These are phyloP conservation scores for Sialia sialis DNA, from an alignment of 2,113 vertebrate genomes.

Conservation along the genomic window DNA sequence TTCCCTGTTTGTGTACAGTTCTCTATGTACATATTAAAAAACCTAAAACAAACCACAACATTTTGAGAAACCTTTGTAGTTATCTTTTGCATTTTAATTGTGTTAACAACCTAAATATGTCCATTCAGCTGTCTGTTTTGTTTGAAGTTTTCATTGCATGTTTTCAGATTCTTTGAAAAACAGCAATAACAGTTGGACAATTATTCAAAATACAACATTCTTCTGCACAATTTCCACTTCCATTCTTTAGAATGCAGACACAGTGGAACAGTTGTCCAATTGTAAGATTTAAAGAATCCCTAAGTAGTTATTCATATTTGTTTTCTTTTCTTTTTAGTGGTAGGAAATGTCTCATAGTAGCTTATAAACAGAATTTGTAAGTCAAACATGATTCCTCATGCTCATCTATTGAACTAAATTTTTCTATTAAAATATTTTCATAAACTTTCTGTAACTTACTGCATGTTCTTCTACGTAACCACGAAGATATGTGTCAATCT, in stretches of 20 bases:
- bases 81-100: constrained; percentile 44
- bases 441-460: constrained; percentile 49
- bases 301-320: not conserved
- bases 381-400: not conserved
- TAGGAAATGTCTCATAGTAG: not conserved
- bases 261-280: not conserved
- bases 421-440: constrained; percentile 55
- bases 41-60: not conserved
- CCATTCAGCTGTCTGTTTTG: constrained; percentile 16
- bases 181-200: constrained; percentile 66
- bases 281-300: constrained; percentile 15
- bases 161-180: constrained; percentile 50
- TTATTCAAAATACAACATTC: constrained; percentile 13
- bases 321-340: constrained; percentile 4
- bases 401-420: constrained; percentile 28
- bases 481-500: not conserved
- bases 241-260: constrained; percentile 8
- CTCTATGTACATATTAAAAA: constrained; percentile 49
- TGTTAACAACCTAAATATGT: not conserved
- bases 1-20: constrained; percentile 72
- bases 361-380: constrained; percentile 21
- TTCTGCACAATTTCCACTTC: constrained; percentile 19
- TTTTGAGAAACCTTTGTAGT: constrained; percentile 64
- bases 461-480: constrained; percentile 55
- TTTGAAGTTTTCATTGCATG: not conserved